Conservation (phyloP, 2,888 invertebrate genomes). For the Perizoma flavofasciatum region DNA sequence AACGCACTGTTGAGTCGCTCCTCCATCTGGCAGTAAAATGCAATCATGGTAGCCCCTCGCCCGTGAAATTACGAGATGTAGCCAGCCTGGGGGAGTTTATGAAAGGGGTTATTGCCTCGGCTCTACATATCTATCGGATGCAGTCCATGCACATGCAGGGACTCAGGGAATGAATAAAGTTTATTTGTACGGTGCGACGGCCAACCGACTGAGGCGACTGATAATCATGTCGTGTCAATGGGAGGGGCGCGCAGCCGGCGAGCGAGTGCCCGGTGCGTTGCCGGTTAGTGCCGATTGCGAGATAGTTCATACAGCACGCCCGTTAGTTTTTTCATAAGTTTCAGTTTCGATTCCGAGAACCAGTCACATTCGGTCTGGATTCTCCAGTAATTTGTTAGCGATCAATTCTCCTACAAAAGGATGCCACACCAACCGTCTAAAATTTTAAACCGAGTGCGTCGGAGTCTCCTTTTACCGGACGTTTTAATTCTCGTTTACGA, state of each 20-base stretch:
- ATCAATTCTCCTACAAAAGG: conserved; percentile 49
- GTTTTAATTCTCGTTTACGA: conserved; percentile 79
- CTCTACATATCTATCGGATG: conserved; percentile 65
- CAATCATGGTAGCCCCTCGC: conserved; percentile 71
- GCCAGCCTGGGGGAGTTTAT: conserved; percentile 72
- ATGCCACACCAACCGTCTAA: conserved; percentile 76
- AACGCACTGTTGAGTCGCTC: conserved; percentile 38
- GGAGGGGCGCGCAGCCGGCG: conserved; percentile 69
- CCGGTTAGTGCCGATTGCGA: conserved; percentile 66
- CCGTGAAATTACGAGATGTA: conserved; percentile 78
- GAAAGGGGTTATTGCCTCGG: conserved; percentile 80
- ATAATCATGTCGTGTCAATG: conserved; percentile 72
- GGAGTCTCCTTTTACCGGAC: conserved; percentile 69
- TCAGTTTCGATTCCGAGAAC: conserved; percentile 42
- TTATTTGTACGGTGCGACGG: conserved; percentile 76
- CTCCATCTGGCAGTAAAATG: conserved; percentile 54
- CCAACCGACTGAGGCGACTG: conserved; percentile 65
- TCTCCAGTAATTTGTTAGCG: conserved; percentile 30
- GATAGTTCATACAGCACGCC: conserved; percentile 58
- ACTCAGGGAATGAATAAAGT: conserved; percentile 74
- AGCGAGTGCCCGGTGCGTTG: conserved; percentile 38
- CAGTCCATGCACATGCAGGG: conserved; percentile 66
- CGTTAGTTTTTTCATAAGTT: conserved; percentile 42
- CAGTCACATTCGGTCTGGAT: conserved; percentile 36
- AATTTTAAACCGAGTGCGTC: conserved; percentile 71